Percentiles rank a stretch among this genome's conserved stretches.
These are phyloP conservation scores for Netelia melanura DNA, from an alignment of 2,888 invertebrate genomes.

Conservation along the genomic window DNA sequence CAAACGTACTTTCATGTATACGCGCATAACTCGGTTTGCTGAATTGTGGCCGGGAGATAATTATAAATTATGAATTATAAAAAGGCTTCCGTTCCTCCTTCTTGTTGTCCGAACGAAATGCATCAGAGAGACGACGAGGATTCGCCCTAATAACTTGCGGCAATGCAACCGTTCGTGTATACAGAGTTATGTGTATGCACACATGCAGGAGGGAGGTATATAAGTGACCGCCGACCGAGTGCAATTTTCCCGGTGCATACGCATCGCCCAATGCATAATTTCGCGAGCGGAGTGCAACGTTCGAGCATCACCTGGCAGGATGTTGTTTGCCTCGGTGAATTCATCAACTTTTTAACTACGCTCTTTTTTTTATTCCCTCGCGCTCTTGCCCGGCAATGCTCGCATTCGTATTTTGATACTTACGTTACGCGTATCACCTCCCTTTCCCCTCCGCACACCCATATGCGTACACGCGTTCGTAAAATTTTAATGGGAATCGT, in stretches of 20 bases:
- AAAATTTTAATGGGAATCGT: conserved; percentile 42
- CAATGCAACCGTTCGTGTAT: not conserved
- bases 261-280: conserved; percentile 54
- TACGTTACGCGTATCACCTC: not conserved
- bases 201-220: conserved; percentile 5
- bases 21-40: not conserved
- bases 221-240: conserved; percentile 39
- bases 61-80: conserved; percentile 45
- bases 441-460: not conserved
- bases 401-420: conserved; percentile 41
- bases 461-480: conserved; percentile 14
- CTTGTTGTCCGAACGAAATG: conserved; percentile 16
- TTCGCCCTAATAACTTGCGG: conserved; percentile 31
- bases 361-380: conserved; percentile 10
- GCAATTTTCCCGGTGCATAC: conserved; percentile 48
- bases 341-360: not conserved
- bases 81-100: conserved; percentile 30
- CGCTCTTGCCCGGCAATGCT: not conserved
- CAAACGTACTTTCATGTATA: not conserved
- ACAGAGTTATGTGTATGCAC: not conserved
- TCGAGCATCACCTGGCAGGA: conserved; percentile 63
- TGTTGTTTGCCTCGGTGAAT: conserved; percentile 41
- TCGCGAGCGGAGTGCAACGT: conserved; percentile 52
- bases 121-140: conserved; percentile 22
- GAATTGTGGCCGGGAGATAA: not conserved